Base-by-base conservation (phyloP, 2,797 vertebrate species). In the Menidia menidia region DNA sequence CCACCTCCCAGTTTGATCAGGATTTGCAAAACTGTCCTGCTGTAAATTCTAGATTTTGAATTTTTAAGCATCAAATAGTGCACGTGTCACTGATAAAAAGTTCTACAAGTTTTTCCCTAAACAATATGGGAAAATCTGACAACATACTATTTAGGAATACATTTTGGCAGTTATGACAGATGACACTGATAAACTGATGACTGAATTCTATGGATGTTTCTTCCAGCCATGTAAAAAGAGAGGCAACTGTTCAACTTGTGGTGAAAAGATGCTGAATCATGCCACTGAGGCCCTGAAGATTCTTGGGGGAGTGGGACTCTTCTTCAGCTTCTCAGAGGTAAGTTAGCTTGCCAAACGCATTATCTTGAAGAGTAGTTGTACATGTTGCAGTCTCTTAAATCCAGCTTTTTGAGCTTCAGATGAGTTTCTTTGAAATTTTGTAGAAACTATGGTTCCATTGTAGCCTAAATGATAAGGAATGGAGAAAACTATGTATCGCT, bases 281-380 rank as follows among this genome's bases (percentile, higher is more conserved):
- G 94, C 96, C n/a, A 93, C 94, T 0, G 95, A 96, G 84, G 96
- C 94, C n/a, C 88, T 98, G 84, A 96, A 96, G 91, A 97, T 97
- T 84, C 94, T 97, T 6, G 97, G 97, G 0, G 97, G 97, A 2
- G 96, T 98, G 0, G 97, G 97, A 1, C 96, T 98, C 19, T 98
- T 98, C 91, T 98, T 98, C 88, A 98, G 97, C 87, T 98, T 98
- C 85, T 97, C 97, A 10, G 97, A 98, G 95, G 97, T 97, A 78
- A 92, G 85, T 12, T 18, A n/a, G 39, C 3, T 8, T 12, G 10
- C 60, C 25, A 25, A 25, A 25, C 25, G 13, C 16, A 7, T 48
- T 42, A 11, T 0, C 0, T 60, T 6, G 13, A 43, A 5, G 0
- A 31, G 15, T 16, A 3, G 33, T 6, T 18, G 16, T 35, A 39